These are phyloP conservation scores for Phortica magna DNA, from an alignment of 2,888 invertebrate species.

Conservation along the genomic window DNA sequence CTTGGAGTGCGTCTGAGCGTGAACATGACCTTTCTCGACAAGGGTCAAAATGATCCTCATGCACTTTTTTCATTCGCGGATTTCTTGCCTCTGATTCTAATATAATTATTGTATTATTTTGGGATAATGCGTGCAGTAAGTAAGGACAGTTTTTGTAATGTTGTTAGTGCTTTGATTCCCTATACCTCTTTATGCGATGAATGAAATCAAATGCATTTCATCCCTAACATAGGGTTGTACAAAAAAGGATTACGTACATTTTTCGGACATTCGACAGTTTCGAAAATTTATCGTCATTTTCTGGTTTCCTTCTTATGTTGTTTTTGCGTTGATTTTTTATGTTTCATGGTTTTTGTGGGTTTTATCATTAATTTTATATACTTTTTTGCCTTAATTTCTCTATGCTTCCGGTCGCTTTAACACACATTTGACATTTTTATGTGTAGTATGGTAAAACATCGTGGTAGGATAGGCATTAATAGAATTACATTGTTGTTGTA, in stretches of 20 bases:
- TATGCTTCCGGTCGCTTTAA: conserved; percentile 52
- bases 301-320: conserved; percentile 65
- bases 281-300: conserved; percentile 60
- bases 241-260: conserved; percentile 34
- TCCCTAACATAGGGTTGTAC: not conserved
- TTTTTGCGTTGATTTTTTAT: conserved; percentile 69
- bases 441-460: conserved; percentile 29
- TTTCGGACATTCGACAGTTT: conserved; percentile 28
- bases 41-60: not conserved
- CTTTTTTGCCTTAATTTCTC: conserved; percentile 58
- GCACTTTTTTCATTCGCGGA: not conserved
- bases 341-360: conserved; percentile 45
- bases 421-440: conserved; percentile 68
- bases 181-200: not conserved
- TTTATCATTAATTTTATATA: conserved; percentile 35
- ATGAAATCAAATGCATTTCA: not conserved
- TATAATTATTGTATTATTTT: conserved; percentile 71
- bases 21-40: conserved; percentile 9
- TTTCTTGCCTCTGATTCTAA: conserved; percentile 48
- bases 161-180: conserved; percentile 58
- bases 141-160: conserved; percentile 70
- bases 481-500: conserved; percentile 54
- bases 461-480: conserved; percentile 57
- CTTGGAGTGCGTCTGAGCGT: conserved; percentile 2
- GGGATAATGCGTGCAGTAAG: conserved; percentile 70